These are phyloP conservation scores for Tapirus terrestris DNA, from an alignment of 2,113 vertebrate genomes.

Conservation along the genomic window DNA sequence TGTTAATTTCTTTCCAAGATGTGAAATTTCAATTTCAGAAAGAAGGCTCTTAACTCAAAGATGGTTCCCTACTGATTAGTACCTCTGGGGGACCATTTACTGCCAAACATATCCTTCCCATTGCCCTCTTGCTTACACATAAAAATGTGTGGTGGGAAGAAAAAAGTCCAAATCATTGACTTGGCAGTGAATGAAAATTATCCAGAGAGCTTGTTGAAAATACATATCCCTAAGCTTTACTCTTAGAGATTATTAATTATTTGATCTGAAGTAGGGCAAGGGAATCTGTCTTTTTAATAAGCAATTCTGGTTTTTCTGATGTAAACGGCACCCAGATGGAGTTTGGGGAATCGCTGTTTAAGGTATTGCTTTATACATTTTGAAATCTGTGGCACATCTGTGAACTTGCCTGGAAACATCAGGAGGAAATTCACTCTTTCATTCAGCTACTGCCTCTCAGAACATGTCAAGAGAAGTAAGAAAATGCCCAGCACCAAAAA, in stretches of 20 bases:
- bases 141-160: not conserved
- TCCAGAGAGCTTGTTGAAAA: not conserved
- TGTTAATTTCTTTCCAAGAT: slow-evolving; percentile 38
- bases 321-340: no score
- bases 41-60: not conserved
- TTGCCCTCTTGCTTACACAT: not conserved
- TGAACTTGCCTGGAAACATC: not conserved
- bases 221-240: not conserved
- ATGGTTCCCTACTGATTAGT: not conserved
- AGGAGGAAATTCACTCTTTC: no score
- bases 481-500: no score
- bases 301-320: not conserved
- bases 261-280: not conserved
- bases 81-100: not conserved
- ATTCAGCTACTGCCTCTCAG: not conserved
- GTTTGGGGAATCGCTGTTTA: not conserved
- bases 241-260: not conserved
- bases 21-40: not conserved
- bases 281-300: not conserved
- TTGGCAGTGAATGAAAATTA: not conserved
- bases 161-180: not conserved
- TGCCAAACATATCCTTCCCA: not conserved
- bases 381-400: no score
- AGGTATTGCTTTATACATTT: not conserved
- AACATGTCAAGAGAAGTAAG: not conserved